A percentile compares a stretch with the other conserved stretches of the same genome.
Conservation (phyloP, 1,140 invertebrate species). For the Nylanderia fulva region DNA sequence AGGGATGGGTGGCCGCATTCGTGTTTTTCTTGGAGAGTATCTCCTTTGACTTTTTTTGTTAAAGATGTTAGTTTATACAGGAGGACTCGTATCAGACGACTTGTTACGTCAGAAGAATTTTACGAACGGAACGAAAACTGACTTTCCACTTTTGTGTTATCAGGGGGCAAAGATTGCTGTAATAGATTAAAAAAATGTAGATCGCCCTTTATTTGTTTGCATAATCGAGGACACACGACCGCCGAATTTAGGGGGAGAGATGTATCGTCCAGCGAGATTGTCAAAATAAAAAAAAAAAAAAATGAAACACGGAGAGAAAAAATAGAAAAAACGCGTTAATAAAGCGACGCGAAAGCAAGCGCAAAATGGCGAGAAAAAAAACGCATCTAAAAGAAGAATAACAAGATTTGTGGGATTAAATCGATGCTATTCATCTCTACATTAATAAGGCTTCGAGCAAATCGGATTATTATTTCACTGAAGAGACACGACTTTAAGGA, state of each 20-base stretch:
- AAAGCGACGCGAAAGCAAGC: slow-evolving; percentile 6
- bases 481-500: neutral
- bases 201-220: neutral
- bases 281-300: neutral
- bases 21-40: neutral
- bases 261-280: slow-evolving; percentile 1
- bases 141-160: neutral
- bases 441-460: neutral
- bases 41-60: neutral
- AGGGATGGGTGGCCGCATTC: slow-evolving; percentile 7
- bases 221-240: neutral
- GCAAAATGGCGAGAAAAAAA: neutral
- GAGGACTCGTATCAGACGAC: neutral
- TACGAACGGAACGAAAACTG: neutral
- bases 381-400: neutral
- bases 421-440: neutral
- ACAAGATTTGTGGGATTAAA: neutral
- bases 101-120: neutral
- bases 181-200: slow-evolving; percentile 8
- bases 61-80: neutral
- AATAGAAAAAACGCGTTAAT: neutral
- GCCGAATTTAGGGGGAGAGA: slow-evolving; percentile 7
- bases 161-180: neutral
- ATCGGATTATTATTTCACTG: neutral
- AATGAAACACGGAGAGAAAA: neutral